Conservation (phyloP, 2,888 invertebrate species). For the Eristalis arbustorum region DNA sequence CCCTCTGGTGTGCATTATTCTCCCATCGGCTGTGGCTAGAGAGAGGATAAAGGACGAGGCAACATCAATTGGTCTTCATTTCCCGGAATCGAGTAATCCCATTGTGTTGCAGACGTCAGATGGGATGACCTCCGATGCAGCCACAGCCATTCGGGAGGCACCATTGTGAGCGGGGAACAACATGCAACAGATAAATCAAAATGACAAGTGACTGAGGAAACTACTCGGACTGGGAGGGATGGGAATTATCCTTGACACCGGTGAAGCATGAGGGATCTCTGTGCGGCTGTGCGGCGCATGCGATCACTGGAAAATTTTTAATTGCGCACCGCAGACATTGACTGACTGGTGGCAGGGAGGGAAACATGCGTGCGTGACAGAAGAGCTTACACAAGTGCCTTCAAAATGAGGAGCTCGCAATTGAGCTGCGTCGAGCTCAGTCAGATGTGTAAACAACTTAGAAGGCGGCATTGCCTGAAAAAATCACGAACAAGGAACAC, state of each 20-base stretch:
- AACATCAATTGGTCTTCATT: constrained; percentile 10
- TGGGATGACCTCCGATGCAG: constrained; percentile 44
- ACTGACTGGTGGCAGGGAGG: not conserved
- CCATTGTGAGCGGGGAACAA: constrained; percentile 40
- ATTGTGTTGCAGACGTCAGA: constrained; percentile 36
- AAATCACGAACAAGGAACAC: too few relatives aligned
- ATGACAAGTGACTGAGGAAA: constrained; percentile 52
- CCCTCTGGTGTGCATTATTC: not conserved
- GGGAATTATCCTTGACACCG: constrained; percentile 27
- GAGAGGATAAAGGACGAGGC: not conserved
- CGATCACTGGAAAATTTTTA: constrained; percentile 11
- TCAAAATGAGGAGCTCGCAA: not conserved
- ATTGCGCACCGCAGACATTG: not conserved
- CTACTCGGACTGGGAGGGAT: constrained; percentile 14
- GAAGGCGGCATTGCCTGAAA: too few relatives aligned
- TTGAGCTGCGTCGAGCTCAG: too few relatives aligned
- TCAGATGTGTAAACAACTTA: too few relatives aligned
- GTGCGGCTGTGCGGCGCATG: constrained; percentile 27
- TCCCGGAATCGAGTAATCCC: constrained; percentile 46
- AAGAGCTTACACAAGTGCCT: not conserved
- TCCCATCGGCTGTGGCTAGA: not conserved
- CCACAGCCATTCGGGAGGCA: not conserved
- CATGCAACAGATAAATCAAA: constrained; percentile 66
- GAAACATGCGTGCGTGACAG: not conserved
- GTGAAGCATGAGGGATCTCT: constrained; percentile 54